phyloP scores from a whole-genome alignment of 2,113 vertebrate species.

The Empidonax alnorum region DNA sequence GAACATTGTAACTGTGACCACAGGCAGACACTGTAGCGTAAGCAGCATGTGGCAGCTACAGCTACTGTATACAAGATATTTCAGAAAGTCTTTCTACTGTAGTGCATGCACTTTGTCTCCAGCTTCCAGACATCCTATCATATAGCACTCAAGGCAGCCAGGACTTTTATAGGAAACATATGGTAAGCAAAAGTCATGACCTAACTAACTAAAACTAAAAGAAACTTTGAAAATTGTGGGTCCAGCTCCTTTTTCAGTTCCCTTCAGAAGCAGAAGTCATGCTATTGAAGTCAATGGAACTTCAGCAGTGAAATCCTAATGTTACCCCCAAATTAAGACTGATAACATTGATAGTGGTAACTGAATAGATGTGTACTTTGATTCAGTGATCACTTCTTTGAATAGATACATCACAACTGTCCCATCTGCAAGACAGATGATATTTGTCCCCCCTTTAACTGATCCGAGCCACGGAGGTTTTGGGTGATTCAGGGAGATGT shows the following conservation, averaged over 20 bases:
- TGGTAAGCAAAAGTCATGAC: slow-evolving; percentile 15
- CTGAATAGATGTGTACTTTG: background rate
- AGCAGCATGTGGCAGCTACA: slow-evolving; percentile 69
- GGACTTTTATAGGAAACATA: slow-evolving; percentile 73
- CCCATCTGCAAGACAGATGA: background rate
- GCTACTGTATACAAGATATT: slow-evolving; percentile 55
- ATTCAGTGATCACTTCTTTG: background rate
- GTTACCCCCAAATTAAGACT: background rate
- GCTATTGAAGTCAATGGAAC: background rate
- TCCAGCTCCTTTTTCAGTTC: background rate
- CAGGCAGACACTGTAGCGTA: slow-evolving; percentile 57
- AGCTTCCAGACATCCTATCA: slow-evolving; percentile 63
- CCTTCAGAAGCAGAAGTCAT: background rate
- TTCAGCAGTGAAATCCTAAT: background rate
- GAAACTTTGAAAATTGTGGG: background rate
- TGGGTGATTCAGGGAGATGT: background rate
- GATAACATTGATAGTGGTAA: background rate
- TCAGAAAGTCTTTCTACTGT: slow-evolving; percentile 15
- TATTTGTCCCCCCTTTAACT: background rate
- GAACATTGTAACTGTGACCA: slow-evolving; percentile 51
- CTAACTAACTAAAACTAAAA: slow-evolving; percentile 26
- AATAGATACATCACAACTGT: background rate
- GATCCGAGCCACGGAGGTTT: background rate
- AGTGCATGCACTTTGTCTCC: slow-evolving; percentile 47
- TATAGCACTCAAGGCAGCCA: slow-evolving; percentile 52